phyloP scores from a whole-genome alignment of 2,113 vertebrate genomes.

The Ranitomeya variabilis region DNA sequence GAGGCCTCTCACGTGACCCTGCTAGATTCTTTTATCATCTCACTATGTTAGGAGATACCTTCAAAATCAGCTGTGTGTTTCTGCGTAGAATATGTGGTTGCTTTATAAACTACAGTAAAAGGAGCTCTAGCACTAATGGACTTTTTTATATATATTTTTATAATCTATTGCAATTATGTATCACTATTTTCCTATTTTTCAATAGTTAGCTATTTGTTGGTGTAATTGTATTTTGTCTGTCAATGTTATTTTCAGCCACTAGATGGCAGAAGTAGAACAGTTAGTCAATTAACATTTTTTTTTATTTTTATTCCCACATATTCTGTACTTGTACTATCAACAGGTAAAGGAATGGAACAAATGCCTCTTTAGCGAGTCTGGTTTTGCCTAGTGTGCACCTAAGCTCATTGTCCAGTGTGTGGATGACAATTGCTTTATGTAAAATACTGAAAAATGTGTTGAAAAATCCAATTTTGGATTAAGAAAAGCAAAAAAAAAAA shows the following conservation, averaged over 20 bases:
- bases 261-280: conserved; percentile 50
- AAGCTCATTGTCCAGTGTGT: not conserved
- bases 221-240: not conserved
- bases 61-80: not conserved
- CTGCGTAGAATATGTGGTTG: not conserved
- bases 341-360: not conserved
- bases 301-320: not conserved
- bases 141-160: not conserved
- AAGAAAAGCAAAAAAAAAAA: not conserved
- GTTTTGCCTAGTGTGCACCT: not conserved
- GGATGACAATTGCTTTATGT: not conserved
- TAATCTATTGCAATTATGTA: not conserved
- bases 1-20: too few species aligned
- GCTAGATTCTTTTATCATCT: not conserved
- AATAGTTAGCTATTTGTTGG: not conserved
- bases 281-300: not conserved
- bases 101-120: too few species aligned
- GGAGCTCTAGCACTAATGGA: not conserved
- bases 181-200: too few species aligned
- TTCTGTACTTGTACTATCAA: not conserved
- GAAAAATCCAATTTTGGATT: too few species aligned
- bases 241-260: conserved; percentile 23
- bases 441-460: not conserved
- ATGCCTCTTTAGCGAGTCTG: not conserved
- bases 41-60: not conserved